Base-by-base conservation (phyloP, 2,113 vertebrate species). In the Telmatochromis sp. region DNA sequence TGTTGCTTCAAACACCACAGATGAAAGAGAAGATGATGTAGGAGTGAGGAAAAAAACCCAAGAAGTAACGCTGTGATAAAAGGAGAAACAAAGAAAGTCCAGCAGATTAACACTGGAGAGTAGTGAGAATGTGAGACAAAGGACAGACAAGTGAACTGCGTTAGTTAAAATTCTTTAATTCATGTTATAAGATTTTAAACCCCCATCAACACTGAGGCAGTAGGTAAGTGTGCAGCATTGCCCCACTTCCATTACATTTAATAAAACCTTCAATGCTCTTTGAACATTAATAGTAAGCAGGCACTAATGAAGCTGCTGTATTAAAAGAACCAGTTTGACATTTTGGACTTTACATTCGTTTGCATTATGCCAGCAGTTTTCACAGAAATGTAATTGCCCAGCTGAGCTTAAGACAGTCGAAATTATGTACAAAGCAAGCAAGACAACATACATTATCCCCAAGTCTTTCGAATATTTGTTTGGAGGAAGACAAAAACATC, bases 1-100 rank as follows among this genome's bases (percentile, higher is more conserved):
- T 85, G 88, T 60, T 60, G 57, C 73, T 89, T 91, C 82, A 91
- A 70, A 89, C 78, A 85, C 54, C 65, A 80, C 23, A 35, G 85
- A 87, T 86, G 54, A 89, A 88, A 83, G 82, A 57, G 19, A 21
- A 83, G 78, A 89, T 73, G 13, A 79, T 65, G 70, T 28, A 3
- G 33, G 60, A 40, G 35, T 26, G 19, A 75, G 31, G 28, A 23
- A 81, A 81, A 85, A 85, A 42, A 5, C 1, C 19, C 65, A 45
- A 53, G 21, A 81, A 47, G 86, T 84, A 33, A 80, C 33, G 12
- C 47, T 85, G 57, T 53, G 84, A 83, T 86, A 45, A 73, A 87
- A 89, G 17, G 28, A 23, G 21, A 54, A 80, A 78, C 45, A 31
- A 51, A 78, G 17, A n/a, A 75, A 84, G 58, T 58, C 37, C 11